These are phyloP conservation scores for Verasper variegatus DNA, from an alignment of 2,113 vertebrate species.

Conservation along the genomic window DNA sequence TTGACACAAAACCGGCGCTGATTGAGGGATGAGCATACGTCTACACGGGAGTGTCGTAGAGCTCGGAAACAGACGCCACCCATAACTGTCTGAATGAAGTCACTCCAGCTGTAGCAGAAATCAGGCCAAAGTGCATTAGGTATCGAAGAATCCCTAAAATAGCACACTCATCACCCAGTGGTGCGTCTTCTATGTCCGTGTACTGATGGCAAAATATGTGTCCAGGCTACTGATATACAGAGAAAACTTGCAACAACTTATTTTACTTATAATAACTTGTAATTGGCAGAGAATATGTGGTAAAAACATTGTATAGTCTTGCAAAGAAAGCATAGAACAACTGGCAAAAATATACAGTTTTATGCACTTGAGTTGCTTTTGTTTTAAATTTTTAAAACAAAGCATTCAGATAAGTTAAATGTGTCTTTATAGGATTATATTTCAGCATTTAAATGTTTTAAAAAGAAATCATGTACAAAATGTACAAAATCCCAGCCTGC, in stretches of 20 bases:
- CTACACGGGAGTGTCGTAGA: slow-evolving; percentile 22
- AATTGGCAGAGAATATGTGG: too few relatives aligned
- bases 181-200: slow-evolving; percentile 8
- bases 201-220: too few relatives aligned
- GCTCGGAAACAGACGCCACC: slow-evolving; percentile 38
- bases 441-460: background rate
- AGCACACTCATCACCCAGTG: slow-evolving; percentile 27
- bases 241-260: too few relatives aligned
- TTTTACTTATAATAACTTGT: too few relatives aligned
- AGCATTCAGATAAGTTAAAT: too few relatives aligned
- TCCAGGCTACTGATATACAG: background rate
- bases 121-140: slow-evolving; percentile 52
- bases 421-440: too few relatives aligned
- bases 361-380: too few relatives aligned
- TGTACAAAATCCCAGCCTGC: background rate
- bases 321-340: too few relatives aligned
- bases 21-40: slow-evolving; percentile 47
- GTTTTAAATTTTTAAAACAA: too few relatives aligned
- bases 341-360: too few relatives aligned
- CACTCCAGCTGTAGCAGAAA: slow-evolving; percentile 61
- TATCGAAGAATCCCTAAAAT: slow-evolving; percentile 63
- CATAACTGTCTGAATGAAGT: slow-evolving; percentile 53
- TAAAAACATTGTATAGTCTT: too few relatives aligned
- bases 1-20: slow-evolving; percentile 46
- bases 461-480: background rate